Conservation (phyloP, 2,797 vertebrate genomes). For the Arctocebus calabarensis region DNA sequence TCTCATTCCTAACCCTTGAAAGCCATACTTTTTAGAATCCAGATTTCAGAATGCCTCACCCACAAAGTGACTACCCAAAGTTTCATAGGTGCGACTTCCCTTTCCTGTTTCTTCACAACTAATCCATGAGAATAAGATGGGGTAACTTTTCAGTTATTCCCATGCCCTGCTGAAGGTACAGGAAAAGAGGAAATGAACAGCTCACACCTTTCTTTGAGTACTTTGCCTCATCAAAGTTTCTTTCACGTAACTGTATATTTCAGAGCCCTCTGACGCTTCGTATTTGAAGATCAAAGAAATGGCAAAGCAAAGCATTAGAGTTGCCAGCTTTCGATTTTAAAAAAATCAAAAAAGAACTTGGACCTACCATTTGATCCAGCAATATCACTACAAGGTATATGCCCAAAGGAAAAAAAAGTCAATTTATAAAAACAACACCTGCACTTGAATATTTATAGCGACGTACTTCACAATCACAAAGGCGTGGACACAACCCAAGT, state of each 20-base stretch:
- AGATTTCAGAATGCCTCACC: background rate
- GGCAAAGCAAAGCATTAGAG: slow-evolving; percentile 25
- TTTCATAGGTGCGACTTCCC: background rate
- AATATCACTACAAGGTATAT: too few species aligned
- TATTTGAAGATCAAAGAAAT: background rate
- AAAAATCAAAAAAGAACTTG: background rate
- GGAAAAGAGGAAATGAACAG: background rate
- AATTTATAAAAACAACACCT: too few species aligned
- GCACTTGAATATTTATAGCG: too few species aligned
- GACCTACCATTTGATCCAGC: too few species aligned
- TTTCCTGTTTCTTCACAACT: background rate
- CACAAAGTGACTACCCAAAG: background rate
- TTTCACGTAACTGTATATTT: background rate
- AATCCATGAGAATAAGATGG: background rate
- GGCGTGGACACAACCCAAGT: too few species aligned
- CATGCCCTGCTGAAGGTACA: background rate
- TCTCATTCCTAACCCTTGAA: background rate
- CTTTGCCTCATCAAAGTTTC: background rate
- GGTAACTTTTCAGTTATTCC: background rate
- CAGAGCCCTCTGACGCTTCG: background rate
- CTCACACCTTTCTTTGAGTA: background rate
- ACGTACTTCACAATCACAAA: too few species aligned
- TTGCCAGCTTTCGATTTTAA: slow-evolving; percentile 41
- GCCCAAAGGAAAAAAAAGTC: too few species aligned
- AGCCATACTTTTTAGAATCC: background rate